Base-by-base conservation (phyloP, 2,888 invertebrate genomes). In the Lobophora halterata region DNA sequence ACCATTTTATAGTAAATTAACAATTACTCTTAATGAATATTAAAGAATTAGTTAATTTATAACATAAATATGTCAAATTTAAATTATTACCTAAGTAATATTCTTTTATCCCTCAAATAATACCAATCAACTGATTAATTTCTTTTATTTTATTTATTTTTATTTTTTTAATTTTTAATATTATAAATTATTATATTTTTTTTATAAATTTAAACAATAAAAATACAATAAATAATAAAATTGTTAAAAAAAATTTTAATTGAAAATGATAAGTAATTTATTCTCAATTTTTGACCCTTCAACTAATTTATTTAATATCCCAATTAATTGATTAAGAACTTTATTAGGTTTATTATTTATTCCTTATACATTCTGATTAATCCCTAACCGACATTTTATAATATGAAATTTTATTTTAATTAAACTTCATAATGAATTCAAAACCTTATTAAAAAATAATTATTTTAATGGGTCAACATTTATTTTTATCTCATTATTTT, bases 21-120 rank as follows among this genome's bases (percentile, higher is more conserved):
- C 88, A 79, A 49, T 64, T 90, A 90, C 88, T 90, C 89, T 88
- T 90, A 90, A 89, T 90, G 89, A 87, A 62, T n/a, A n/a, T n/a
- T n/a, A n/a, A 87, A 89, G 91, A 90, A 85, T 89, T 90, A 79
- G 75, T 82, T 83, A 88, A 79, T 73, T 6, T 19, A 65, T 78
- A 80, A 80, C 80, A 72, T 80, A 73, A 90, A 88, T 81, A 88
- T 91, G 91, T 92, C 91, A 91, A 88, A 80, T 88, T 90, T 88
- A 90, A 91, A 89, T 90, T 83, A 89, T 89, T 88, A 86, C 61
- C 33, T 19, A 49, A 45, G 54, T 79, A 87, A 87, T 90, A 90
- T 89, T 89, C 89, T 90, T 91, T 89, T 75, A 91, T 92, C 0
- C 91, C 91, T 37, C 92, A 92, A 90, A 91, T 92, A 90, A 87